Percentiles rank a stretch among this genome's conserved stretches.
Conservation (phyloP, 1,140 invertebrate genomes). For the Drosophila serrata region DNA sequence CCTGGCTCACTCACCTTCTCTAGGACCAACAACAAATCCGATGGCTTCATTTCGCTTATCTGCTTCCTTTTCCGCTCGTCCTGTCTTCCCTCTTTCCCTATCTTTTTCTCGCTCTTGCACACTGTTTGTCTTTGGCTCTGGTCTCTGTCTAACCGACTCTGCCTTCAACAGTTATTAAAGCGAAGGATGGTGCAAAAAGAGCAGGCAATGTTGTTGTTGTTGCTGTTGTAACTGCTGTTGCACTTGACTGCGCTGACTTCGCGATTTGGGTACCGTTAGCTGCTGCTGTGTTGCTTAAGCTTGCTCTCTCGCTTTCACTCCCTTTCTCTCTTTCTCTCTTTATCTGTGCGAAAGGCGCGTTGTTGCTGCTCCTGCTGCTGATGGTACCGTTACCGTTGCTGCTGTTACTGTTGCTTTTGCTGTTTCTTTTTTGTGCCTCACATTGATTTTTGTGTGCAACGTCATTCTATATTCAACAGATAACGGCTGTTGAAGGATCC, state of each 20-base stretch:
- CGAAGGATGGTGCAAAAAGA: conserved; percentile 14
- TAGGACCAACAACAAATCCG: conserved; percentile 79
- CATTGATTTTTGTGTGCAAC: conserved; percentile 82
- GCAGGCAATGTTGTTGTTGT: conserved; percentile 13
- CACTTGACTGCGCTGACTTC: conserved; percentile 37
- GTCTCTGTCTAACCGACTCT: background rate
- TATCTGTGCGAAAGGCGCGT: conserved; percentile 24
- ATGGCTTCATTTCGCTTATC: conserved; percentile 73
- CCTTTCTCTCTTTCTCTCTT: background rate
- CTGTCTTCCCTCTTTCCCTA: too few relatives aligned
- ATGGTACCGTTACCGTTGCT: conserved; percentile 42
- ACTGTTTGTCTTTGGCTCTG: background rate
- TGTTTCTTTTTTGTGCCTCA: conserved; percentile 69
- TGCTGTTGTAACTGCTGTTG: conserved; percentile 31
- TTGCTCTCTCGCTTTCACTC: background rate
- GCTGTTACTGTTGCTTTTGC: conserved; percentile 42
- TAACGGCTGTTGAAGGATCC: conserved; percentile 51
- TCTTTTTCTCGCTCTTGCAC: background rate
- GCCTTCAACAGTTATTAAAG: conserved; percentile 37
- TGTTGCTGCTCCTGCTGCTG: conserved; percentile 22
- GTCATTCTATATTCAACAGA: conserved; percentile 83
- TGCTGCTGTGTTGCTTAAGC: conserved; percentile 5
- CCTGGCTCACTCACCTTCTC: conserved; percentile 74
- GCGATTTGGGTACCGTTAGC: conserved; percentile 20
- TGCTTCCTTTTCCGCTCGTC: conserved; percentile 16